Evolutionary conservation across 2,888 invertebrate genomes (phyloP).

Genomic region (Andrena fulva): DNA sequence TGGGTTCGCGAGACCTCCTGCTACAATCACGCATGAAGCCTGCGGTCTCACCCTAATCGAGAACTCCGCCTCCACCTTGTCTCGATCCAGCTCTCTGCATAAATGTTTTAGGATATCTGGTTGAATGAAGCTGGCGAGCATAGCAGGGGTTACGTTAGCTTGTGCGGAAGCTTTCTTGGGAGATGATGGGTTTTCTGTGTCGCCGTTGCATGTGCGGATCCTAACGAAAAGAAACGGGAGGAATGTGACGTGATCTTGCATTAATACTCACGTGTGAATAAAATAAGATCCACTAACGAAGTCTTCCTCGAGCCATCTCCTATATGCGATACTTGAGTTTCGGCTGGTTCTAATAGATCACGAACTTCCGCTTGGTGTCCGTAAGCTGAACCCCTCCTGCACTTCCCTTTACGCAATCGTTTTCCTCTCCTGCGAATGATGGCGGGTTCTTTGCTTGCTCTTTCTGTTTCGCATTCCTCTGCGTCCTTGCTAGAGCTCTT

Average conservation of each 20-base stretch:
- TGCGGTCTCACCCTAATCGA: constrained; percentile 86
- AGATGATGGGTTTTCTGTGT: constrained; percentile 27
- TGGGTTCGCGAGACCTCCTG: neutral
- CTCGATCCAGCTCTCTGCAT: constrained; percentile 89
- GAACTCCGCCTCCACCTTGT: constrained; percentile 90
- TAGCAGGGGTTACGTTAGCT: constrained; percentile 2
- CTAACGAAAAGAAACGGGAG: constrained; percentile 18
- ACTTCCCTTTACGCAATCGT: constrained; percentile 79
- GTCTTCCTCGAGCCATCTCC: constrained; percentile 83
- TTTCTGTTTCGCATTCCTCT: constrained; percentile 31
- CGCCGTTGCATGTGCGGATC: constrained; percentile 37
- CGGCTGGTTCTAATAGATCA: constrained; percentile 87
- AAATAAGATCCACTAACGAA: constrained; percentile 72
- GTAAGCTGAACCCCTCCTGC: constrained; percentile 79
- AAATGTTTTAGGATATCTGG: constrained; percentile 88
- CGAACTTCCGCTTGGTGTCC: constrained; percentile 84
- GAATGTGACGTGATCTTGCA: neutral
- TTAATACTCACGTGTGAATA: neutral
- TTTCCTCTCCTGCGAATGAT: constrained; percentile 77
- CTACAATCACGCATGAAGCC: neutral
- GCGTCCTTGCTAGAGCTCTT: constrained; percentile 38
- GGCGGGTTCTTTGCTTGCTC: constrained; percentile 41
- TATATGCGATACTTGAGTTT: constrained; percentile 87
- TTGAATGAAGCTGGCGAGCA: constrained; percentile 85
- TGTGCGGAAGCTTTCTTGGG: constrained; percentile 44